Conservation (phyloP, 2,113 vertebrate genomes). For the Centropus bengalensis region DNA sequence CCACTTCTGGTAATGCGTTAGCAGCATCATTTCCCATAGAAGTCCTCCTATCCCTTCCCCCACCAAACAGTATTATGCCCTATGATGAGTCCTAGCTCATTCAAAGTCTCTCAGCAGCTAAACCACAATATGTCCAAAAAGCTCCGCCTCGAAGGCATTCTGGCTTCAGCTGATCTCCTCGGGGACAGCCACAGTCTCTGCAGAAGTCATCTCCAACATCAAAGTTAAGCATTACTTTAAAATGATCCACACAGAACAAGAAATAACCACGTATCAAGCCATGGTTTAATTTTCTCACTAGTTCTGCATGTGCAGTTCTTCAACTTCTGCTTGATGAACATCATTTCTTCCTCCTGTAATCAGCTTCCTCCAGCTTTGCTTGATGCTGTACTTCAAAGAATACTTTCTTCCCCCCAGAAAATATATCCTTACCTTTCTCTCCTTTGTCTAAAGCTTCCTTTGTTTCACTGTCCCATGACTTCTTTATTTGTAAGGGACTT, state of each 20-base stretch:
- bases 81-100: neutral
- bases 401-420: neutral
- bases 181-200: neutral
- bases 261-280: neutral
- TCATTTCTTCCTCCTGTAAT: neutral
- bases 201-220: neutral
- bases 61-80: neutral
- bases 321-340: neutral
- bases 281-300: neutral
- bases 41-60: neutral
- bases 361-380: neutral
- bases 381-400: neutral
- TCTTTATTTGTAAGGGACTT: neutral
- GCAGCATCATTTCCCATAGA: neutral
- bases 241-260: neutral
- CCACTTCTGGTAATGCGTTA: neutral
- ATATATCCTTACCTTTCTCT: neutral
- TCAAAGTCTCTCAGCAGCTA: neutral
- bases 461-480: neutral
- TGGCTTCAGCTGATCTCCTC: neutral
- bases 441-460: neutral
- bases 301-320: neutral
- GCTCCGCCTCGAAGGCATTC: neutral
- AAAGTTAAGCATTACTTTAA: neutral
- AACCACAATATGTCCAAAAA: neutral